Conservation (phyloP, 1,140 invertebrate genomes). For the Aphaenogaster ashmeadi region DNA sequence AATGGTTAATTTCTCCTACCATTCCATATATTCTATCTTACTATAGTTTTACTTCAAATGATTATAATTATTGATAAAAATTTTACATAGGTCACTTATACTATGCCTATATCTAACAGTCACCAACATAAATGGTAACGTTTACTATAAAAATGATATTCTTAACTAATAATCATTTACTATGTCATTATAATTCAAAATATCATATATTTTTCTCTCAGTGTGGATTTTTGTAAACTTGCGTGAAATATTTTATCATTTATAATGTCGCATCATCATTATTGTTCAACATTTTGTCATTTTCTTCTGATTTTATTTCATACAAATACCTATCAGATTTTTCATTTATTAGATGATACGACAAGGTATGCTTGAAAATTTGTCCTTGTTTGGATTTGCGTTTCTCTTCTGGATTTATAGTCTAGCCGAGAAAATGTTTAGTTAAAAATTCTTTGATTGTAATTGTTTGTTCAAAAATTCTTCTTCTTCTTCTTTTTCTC, state of each 20-base stretch:
- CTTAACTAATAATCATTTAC: too few relatives aligned
- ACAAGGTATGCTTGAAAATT: neutral
- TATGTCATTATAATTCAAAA: too few relatives aligned
- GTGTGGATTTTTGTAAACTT: neutral
- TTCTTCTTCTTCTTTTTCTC: neutral
- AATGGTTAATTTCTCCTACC: too few relatives aligned
- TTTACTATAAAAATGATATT: too few relatives aligned
- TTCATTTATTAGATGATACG: neutral
- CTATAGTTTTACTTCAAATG: too few relatives aligned
- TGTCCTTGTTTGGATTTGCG: neutral
- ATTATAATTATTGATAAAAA: too few relatives aligned
- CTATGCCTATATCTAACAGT: too few relatives aligned
- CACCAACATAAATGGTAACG: too few relatives aligned
- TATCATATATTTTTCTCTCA: too few relatives aligned
- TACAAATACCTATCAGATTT: neutral
- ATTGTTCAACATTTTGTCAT: neutral
- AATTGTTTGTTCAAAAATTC: neutral
- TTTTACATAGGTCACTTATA: too few relatives aligned
- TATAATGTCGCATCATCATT: neutral
- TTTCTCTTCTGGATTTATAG: neutral
- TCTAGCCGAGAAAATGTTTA: neutral
- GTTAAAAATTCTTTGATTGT: too few relatives aligned
- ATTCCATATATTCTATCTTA: too few relatives aligned
- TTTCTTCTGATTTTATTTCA: neutral
- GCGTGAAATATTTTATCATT: slow-evolving; percentile 1